These are phyloP conservation scores for Sphaeridia pumilis DNA, from an alignment of 2,888 invertebrate genomes.

Conservation along the genomic window DNA sequence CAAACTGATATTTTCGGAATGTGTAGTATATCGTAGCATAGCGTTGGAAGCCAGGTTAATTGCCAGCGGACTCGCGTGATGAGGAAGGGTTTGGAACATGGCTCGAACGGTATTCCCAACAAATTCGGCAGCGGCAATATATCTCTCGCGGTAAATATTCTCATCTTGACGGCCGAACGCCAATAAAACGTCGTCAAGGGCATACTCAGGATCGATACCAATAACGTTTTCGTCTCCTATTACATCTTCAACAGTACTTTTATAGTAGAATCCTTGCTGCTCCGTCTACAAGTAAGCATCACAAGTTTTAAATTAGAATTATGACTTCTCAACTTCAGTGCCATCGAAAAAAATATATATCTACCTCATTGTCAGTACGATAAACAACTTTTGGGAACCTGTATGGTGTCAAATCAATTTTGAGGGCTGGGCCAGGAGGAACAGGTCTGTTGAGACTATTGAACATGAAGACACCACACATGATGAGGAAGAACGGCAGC, in stretches of 20 bases:
- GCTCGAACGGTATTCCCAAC: constrained; percentile 19
- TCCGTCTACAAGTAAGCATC: background rate
- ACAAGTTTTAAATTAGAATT: background rate
- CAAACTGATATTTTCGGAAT: constrained; percentile 8
- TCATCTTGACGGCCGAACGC: constrained; percentile 20
- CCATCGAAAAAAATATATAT: no score
- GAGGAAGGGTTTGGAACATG: constrained; percentile 25
- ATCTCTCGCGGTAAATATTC: constrained; percentile 25
- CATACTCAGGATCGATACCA: background rate
- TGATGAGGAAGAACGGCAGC: constrained; percentile 19
- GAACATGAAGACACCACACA: constrained; percentile 26
- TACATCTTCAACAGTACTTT: background rate
- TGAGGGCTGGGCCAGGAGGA: constrained; percentile 20
- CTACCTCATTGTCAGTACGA: constrained; percentile 20
- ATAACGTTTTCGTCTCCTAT: background rate
- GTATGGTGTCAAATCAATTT: constrained; percentile 24
- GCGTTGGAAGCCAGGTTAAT: constrained; percentile 33
- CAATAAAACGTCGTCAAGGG: constrained; percentile 13
- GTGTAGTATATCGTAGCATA: constrained; percentile 34
- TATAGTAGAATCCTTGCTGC: background rate
- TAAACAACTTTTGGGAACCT: constrained; percentile 26
- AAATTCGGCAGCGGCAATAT: constrained; percentile 29
- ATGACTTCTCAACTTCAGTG: no score
- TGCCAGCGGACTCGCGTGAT: constrained; percentile 28
- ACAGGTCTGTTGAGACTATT: constrained; percentile 21